Evolutionary conservation across 2,797 vertebrate genomes (phyloP).

Genomic region (Nyctibius grandis): DNA sequence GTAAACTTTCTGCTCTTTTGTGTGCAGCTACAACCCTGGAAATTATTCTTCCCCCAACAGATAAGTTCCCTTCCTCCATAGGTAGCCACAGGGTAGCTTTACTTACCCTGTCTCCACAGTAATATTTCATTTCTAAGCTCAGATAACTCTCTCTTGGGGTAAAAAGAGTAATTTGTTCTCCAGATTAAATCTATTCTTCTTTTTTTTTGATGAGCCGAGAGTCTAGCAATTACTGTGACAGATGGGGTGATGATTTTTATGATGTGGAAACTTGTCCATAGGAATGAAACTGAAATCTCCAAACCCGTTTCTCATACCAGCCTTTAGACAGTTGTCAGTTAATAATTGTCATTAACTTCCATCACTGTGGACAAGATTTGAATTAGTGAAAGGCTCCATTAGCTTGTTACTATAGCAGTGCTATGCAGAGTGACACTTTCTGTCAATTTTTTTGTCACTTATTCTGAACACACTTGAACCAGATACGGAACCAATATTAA

Average conservation of each 20-base stretch:
- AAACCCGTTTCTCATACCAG: background rate
- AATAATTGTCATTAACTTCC: background rate
- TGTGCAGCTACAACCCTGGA: background rate
- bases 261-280: slow-evolving; percentile 6
- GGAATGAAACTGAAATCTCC: slow-evolving; percentile 13
- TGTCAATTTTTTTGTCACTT: background rate
- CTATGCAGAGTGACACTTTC: background rate
- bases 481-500: background rate
- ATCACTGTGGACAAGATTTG: background rate
- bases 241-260: slow-evolving; percentile 33
- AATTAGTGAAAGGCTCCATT: background rate
- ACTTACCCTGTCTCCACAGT: background rate
- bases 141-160: background rate
- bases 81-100: background rate
- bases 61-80: background rate
- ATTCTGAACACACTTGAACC: background rate
- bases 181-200: background rate
- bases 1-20: background rate
- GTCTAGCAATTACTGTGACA: slow-evolving; percentile 29
- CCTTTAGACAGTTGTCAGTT: slow-evolving; percentile 8
- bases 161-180: slow-evolving; percentile 12
- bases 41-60: background rate
- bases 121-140: slow-evolving; percentile 6
- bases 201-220: background rate
- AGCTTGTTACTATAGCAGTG: background rate